phyloP scores from a whole-genome alignment of 2,797 vertebrate genomes.

The Sebastiscus albofasciatus region DNA sequence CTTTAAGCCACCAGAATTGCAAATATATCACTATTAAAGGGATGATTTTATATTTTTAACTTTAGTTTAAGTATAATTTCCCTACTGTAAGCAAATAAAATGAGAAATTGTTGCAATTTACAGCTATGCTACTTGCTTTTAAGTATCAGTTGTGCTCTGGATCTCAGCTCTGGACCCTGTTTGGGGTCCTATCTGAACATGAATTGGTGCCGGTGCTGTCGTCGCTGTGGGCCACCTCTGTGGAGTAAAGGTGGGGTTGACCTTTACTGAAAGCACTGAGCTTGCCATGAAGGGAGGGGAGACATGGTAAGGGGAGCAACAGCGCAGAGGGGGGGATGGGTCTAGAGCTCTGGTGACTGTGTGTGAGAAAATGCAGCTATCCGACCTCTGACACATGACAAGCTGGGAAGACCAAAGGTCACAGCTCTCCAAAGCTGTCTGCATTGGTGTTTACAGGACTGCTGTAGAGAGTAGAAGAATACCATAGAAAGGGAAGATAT shows the following conservation, averaged over 20 bases:
- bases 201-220: conserved; percentile 18
- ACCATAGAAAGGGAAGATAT: neutral
- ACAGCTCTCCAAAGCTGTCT: conserved; percentile 43
- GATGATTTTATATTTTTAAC: neutral
- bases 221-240: conserved; percentile 31
- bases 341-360: conserved; percentile 56
- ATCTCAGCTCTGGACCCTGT: neutral
- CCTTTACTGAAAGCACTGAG: conserved; percentile 69
- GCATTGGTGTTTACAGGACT: conserved; percentile 53
- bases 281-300: conserved; percentile 45
- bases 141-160: neutral
- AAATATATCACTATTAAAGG: neutral
- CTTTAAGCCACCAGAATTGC: neutral
- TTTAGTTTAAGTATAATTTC: neutral
- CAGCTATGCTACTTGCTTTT: neutral
- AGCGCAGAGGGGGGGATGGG: neutral
- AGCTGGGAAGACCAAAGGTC: conserved; percentile 72
- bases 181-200: neutral
- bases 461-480: neutral
- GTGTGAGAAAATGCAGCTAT: conserved; percentile 76
- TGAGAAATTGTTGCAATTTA: neutral
- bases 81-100: neutral
- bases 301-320: conserved; percentile 51
- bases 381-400: conserved; percentile 76
- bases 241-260: conserved; percentile 67